phyloP scores from a whole-genome alignment of 2,888 invertebrate genomes.

The Cheilosia scutellata region DNA sequence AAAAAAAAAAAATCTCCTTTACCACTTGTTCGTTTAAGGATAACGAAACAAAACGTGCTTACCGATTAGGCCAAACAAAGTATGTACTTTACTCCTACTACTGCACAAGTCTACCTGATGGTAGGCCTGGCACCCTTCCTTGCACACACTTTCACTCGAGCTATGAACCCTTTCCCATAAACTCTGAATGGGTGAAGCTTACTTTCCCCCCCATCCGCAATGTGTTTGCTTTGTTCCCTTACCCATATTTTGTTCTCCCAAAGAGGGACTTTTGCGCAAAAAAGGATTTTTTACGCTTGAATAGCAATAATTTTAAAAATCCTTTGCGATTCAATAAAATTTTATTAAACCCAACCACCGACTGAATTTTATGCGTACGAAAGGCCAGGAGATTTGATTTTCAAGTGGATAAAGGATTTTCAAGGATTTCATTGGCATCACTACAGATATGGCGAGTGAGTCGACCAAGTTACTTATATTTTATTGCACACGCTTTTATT shows the following conservation, averaged over 20 bases:
- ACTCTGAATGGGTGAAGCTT: constrained; percentile 26
- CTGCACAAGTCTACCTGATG: constrained; percentile 49
- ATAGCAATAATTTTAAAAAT: constrained; percentile 83
- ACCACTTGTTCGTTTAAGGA: constrained; percentile 73
- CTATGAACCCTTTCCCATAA: constrained; percentile 27
- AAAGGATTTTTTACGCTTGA: constrained; percentile 81
- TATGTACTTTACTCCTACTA: constrained; percentile 44
- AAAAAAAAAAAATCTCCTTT: constrained; percentile 40
- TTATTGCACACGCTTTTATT: constrained; percentile 59
- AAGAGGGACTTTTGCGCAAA: constrained; percentile 34
- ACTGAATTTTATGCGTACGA: constrained; percentile 63
- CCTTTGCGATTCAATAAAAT: constrained; percentile 83
- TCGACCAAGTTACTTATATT: constrained; percentile 43
- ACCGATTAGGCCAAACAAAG: constrained; percentile 73
- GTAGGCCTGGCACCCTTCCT: constrained; percentile 25
- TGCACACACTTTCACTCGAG: constrained; percentile 57
- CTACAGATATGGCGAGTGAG: constrained; percentile 6
- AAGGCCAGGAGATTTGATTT: constrained; percentile 49
- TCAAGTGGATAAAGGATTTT: constrained; percentile 66
- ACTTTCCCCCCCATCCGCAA: constrained; percentile 8
- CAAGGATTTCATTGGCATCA: constrained; percentile 55
- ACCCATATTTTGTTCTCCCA: background rate
- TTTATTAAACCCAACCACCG: constrained; percentile 80
- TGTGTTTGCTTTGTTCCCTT: constrained; percentile 41
- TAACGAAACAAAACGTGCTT: constrained; percentile 75